A percentile compares a stretch with the other conserved stretches of the same genome.
Conservation (phyloP, 2,113 vertebrate genomes). For the Proterorhinus semilunaris region DNA sequence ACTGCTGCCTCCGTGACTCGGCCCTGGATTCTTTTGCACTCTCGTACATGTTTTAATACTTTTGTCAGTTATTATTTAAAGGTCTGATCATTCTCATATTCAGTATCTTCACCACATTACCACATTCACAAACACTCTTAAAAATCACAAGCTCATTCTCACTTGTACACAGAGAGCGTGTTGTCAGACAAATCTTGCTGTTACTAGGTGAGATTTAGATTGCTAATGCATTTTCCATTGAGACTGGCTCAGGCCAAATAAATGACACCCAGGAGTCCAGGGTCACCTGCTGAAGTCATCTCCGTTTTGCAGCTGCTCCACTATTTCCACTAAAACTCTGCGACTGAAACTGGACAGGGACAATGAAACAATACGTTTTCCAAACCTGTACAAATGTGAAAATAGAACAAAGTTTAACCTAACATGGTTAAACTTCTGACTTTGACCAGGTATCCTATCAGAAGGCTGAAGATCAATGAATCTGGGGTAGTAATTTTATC, state of each 20-base stretch:
- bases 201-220: constrained; percentile 23
- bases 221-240: constrained; percentile 57
- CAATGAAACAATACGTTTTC: not conserved
- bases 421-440: too few species aligned
- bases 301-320: constrained; percentile 47
- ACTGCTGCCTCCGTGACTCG: too few species aligned
- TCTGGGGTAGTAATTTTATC: too few species aligned
- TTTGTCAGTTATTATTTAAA: constrained; percentile 1
- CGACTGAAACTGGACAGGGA: not conserved
- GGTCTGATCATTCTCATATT: not conserved
- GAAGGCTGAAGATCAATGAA: too few species aligned
- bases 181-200: constrained; percentile 19
- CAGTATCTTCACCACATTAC: not conserved
- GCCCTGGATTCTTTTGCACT: too few species aligned
- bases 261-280: constrained; percentile 47
- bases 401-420: not conserved
- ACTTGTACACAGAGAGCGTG: constrained; percentile 27
- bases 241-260: constrained; percentile 34
- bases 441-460: too few species aligned
- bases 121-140: not conserved
- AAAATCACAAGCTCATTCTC: not conserved
- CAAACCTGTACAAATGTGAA: not conserved
- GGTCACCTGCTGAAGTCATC: constrained; percentile 59
- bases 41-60: too few species aligned
- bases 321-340: constrained; percentile 44